Evolutionary conservation across 2,797 vertebrate species (phyloP).

Genomic region (Fundulus diaphanus): DNA sequence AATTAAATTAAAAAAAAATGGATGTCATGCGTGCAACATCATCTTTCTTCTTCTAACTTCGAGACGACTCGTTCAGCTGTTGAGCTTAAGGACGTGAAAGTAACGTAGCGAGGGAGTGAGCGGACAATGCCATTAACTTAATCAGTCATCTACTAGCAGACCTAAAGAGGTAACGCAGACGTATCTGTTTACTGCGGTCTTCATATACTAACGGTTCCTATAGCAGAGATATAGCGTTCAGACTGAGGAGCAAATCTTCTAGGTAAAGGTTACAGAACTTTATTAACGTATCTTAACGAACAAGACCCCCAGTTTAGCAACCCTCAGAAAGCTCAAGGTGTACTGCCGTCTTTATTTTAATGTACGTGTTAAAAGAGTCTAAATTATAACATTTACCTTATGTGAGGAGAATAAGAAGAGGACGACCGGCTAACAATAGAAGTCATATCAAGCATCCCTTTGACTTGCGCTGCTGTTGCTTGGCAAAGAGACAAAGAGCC

Average conservation of each 20-base stretch:
- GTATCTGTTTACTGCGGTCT: neutral
- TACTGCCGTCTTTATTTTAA: neutral
- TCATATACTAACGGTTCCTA: neutral
- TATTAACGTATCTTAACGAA: neutral
- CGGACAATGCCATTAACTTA: constrained; percentile 2
- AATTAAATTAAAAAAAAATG: neutral
- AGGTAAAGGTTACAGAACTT: neutral
- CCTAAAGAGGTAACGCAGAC: neutral
- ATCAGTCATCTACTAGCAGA: neutral
- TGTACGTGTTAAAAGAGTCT: neutral
- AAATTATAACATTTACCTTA: constrained; percentile 23
- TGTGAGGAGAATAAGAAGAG: neutral
- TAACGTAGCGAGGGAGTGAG: constrained; percentile 2
- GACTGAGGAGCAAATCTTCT: neutral
- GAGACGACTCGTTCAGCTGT: neutral
- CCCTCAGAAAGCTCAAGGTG: neutral
- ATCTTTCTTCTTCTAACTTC: neutral
- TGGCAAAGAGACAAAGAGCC: constrained; percentile 57
- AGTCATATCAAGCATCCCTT: constrained; percentile 65
- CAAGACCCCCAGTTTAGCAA: neutral
- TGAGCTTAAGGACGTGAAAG: neutral
- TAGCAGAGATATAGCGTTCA: neutral
- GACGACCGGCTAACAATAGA: constrained; percentile 77
- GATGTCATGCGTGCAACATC: constrained; percentile 20
- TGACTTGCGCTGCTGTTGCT: constrained; percentile 40